Evolutionary conservation across 2,888 invertebrate species (phyloP), one percentile per base, ranked within the genome.

Genomic region (Bugula neritina): DNA sequence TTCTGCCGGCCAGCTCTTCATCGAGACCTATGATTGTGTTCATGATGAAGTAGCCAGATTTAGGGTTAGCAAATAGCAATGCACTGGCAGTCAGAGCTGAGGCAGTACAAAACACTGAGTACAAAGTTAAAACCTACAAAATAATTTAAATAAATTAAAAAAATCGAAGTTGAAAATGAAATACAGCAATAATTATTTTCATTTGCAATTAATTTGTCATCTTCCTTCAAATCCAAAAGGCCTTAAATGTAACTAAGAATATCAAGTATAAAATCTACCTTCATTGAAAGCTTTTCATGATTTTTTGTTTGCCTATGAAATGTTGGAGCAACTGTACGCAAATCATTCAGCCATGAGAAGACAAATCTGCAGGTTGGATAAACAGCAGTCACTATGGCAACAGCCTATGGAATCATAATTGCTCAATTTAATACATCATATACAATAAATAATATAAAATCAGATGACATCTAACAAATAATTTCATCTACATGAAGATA

Each of bases 301-400:
- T 63, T 27, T 52, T 35, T 17, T n/a, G 70, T 54, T 10, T 43
- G 3, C 31, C 43, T 70, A 17, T 43, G 54, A 70, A 70, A 70
- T 5, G 70, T 70, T n/a, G 70, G 70, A 23, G 54, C 43, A 23
- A 70, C 17, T 3, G 70, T 70, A 5, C 70, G 35, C 2, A 70
- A 52, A 23, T 70, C 70, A 43, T 70, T 70, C 25, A 70, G 23
- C 70, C 70, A 70, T n/a, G 70, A 70, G 25, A 70, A 70, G 23
- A 43, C n/a, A 54, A 35, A 43, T 25, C 70, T 43, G 29, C 54
- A 21, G 2, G 54, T 54, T 27, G 70, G 70, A 23, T 70, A 70
- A 23, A 43, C 23, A 3, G 70, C 70, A 5, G 70, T 54, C 2
- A 70, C 13, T 1, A 70, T 52, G 35, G 70, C 70, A 43, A 70